Percentiles rank a stretch among this genome's conserved stretches.
Conservation (phyloP, 2,888 invertebrate genomes). For the Odontocerum albicorne region DNA sequence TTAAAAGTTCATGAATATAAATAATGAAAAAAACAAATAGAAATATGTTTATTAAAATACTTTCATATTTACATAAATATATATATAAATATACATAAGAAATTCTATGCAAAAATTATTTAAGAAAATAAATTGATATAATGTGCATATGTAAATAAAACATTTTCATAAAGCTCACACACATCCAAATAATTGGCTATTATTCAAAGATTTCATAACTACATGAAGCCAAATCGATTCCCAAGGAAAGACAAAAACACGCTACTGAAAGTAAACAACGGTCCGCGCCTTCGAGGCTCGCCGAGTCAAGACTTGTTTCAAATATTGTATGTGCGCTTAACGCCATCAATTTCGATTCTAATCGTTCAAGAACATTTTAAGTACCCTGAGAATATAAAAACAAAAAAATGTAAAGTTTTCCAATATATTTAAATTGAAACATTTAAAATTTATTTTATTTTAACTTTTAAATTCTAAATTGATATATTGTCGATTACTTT, state of each 20-base stretch:
- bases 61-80: constrained; percentile 8
- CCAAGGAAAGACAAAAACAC: constrained; percentile 35
- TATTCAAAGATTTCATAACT: constrained; percentile 19
- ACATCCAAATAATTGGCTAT: constrained; percentile 37
- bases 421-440: too few relatives aligned
- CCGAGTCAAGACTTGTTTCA: not conserved
- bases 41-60: constrained; percentile 3
- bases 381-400: too few relatives aligned
- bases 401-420: too few relatives aligned
- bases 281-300: not conserved
- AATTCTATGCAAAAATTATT: not conserved
- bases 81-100: not conserved
- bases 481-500: too few relatives aligned
- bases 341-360: too few relatives aligned
- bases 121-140: not conserved
- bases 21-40: constrained; percentile 6
- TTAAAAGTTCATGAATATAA: too few relatives aligned
- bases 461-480: too few relatives aligned
- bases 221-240: constrained; percentile 37
- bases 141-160: constrained; percentile 5
- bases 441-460: too few relatives aligned
- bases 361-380: too few relatives aligned
- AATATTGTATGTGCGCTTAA: too few relatives aligned
- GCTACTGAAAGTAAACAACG: constrained; percentile 28
- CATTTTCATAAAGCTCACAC: constrained; percentile 35